Base-by-base conservation (phyloP, 2,797 vertebrate species). In the Paedocypris micromegethes region DNA sequence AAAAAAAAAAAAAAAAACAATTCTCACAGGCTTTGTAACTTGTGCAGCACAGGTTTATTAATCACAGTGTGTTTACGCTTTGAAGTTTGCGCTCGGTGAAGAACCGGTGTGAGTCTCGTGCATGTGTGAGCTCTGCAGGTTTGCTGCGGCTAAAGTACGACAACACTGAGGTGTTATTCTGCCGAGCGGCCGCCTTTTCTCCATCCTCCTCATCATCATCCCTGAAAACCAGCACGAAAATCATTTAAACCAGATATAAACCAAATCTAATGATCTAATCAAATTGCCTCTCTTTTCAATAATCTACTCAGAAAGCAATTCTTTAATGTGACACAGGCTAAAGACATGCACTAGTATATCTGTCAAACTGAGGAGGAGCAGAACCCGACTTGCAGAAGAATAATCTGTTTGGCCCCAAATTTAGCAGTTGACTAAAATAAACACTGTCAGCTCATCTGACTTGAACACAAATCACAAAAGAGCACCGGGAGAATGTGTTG, bases 91-190 rank as follows among this genome's bases (percentile, higher is more conserved):
- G 75, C 55, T 79, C 75, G 2, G 70, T 71, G 40, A 79, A 79
- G 55, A 77, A 79, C 5, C 77, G 66, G 49, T 79, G 77, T 3
- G 67, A n/a, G 4, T 75, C 69, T 44, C 63, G 64, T 5, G 61
- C 64, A 48, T 57, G 62, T 42, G 63, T 3, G 39, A 54, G 6
- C 46, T 62, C 75, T 6, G 58, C 9, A 8, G 57, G 65, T 37
- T 78, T 76, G 59, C 44, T 68, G 7, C 80, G 66, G 52, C 80
- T 72, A 49, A 93, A 91, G 81, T 85, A 94, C 2, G 89, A 87
- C 61, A 89, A 72, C 77, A 86, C 78, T n/a, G 90, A 90, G n/a
- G 72, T 72, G 62, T 86, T 83, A 5, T 83, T 86, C 53, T 84
- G 66, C 43, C 81, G 80, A 54, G 85, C 81, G 0, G 88, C 89